Evolutionary conservation across 2,797 vertebrate species (phyloP).

Genomic region (Sylvia borin): DNA sequence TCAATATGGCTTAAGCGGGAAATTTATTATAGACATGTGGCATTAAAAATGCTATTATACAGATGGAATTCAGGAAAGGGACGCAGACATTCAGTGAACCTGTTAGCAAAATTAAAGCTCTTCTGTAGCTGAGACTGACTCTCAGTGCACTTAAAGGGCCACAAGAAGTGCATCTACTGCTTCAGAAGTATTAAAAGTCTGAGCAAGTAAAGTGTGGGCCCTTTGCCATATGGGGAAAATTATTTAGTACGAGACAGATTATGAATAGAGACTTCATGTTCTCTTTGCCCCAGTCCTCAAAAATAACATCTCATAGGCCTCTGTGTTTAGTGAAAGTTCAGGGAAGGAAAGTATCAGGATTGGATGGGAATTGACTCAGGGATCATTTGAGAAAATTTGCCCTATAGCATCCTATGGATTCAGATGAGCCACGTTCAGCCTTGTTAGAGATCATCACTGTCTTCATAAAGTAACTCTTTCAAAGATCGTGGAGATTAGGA

Average conservation of each 20-base stretch:
- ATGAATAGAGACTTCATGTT: background rate
- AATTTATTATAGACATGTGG: background rate
- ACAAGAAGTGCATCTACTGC: background rate
- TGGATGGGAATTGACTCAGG: background rate
- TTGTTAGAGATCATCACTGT: background rate
- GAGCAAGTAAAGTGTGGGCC: background rate
- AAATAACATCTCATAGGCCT: background rate
- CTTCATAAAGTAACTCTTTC: background rate
- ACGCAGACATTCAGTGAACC: background rate
- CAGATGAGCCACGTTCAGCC: background rate
- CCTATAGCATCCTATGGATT: background rate
- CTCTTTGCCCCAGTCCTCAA: background rate
- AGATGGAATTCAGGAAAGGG: background rate
- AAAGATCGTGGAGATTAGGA: background rate
- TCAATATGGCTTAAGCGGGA: background rate
- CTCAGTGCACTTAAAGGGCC: accelerated
- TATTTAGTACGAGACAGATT: background rate
- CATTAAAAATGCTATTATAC: background rate
- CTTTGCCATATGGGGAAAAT: background rate
- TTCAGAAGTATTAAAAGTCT: background rate
- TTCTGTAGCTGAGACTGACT: background rate
- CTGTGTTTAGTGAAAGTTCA: background rate
- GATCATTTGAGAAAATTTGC: background rate
- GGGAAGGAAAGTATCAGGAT: background rate
- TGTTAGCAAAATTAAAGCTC: background rate